A percentile compares a stretch with the other conserved stretches of the same genome.
Evolutionary conservation across 2,113 vertebrate species (phyloP).

Genomic region (Dicerorhinus sumatrensis): DNA sequence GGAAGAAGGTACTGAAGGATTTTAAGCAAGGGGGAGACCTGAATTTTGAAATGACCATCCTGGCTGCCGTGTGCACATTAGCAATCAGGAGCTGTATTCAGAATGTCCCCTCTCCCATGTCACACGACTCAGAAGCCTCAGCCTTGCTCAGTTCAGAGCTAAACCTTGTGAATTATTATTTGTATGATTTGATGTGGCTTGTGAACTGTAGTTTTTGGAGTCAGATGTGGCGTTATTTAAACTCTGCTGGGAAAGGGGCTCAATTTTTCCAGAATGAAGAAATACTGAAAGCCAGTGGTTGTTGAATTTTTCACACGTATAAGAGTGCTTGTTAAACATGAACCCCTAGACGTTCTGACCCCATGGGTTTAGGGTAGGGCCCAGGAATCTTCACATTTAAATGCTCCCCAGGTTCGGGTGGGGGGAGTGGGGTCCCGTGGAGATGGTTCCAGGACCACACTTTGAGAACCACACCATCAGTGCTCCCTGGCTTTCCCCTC

Average conservation of each 20-base stretch:
- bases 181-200: background rate
- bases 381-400: background rate
- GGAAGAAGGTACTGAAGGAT: background rate
- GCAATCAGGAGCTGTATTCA: background rate
- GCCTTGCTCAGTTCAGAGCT: background rate
- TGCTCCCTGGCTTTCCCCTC: background rate
- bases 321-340: background rate
- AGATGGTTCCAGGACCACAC: too few species aligned
- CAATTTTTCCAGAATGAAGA: background rate
- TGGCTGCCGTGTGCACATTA: background rate
- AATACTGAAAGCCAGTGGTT: rapidly evolving
- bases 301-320: background rate
- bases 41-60: background rate
- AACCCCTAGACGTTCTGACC: background rate
- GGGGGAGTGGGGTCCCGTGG: background rate
- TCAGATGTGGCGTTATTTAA: background rate
- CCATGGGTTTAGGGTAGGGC: rapidly evolving
- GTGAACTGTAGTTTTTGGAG: background rate
- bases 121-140: rapidly evolving
- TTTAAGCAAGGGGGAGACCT: too few species aligned
- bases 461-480: background rate
- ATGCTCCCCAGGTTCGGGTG: background rate
- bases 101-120: background rate
- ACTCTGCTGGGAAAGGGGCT: background rate
- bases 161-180: background rate